A percentile compares a stretch with the other conserved stretches of the same genome.
phyloP scores from a whole-genome alignment of 1,140 invertebrate genomes.

The Euwallacea fornicatus region DNA sequence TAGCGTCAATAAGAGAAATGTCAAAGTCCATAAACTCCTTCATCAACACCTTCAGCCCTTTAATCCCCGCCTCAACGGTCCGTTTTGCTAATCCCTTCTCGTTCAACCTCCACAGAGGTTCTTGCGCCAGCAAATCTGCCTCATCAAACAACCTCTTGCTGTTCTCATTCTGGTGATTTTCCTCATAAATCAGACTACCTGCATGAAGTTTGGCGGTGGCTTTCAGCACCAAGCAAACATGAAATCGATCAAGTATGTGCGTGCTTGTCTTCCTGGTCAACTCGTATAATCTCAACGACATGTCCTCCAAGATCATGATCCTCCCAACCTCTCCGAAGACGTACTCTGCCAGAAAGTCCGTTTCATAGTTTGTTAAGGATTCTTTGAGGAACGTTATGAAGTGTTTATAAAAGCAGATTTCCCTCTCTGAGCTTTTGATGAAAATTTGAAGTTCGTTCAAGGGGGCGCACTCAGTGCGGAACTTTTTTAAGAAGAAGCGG shows the following conservation, averaged over 20 bases:
- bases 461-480: not conserved
- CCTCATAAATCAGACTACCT: conserved; percentile 5
- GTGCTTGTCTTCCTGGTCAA: conserved; percentile 16
- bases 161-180: not conserved
- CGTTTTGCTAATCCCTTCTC: not conserved
- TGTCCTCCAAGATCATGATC: conserved; percentile 28
- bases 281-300: conserved; percentile 18
- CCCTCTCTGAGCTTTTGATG: conserved; percentile 4
- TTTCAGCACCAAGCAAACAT: conserved; percentile 25
- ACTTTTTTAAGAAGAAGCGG: conserved; percentile 27
- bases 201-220: conserved; percentile 24
- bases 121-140: conserved; percentile 6
- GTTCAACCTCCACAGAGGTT: conserved; percentile 12
- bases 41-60: conserved; percentile 20
- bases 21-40: conserved; percentile 3
- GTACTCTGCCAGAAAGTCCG: conserved; percentile 20
- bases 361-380: not conserved
- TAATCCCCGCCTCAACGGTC: conserved; percentile 9
- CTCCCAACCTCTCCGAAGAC: not conserved
- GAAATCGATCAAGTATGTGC: conserved; percentile 25
- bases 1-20: not conserved
- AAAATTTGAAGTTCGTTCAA: not conserved
- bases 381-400: conserved; percentile 5
- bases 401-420: conserved; percentile 17
- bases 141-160: conserved; percentile 4